A percentile compares a stretch with the other conserved stretches of the same genome.
phyloP scores from a whole-genome alignment of 1,140 invertebrate genomes.

The Trachymyrmex septentrionalis region DNA sequence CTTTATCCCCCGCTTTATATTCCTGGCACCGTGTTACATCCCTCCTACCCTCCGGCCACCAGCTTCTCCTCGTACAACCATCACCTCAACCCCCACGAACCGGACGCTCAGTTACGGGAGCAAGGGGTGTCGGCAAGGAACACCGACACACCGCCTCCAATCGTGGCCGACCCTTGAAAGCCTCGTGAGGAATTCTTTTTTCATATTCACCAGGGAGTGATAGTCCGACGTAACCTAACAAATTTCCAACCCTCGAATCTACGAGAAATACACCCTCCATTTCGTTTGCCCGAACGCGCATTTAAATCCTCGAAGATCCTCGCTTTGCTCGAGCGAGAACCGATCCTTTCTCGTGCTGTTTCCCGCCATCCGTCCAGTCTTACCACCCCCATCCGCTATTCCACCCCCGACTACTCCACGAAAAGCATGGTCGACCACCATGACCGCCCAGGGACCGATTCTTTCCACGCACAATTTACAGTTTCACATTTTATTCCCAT shows the following conservation, averaged over 20 bases:
- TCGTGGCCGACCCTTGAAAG: constrained; percentile 52
- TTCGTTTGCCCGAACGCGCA: constrained; percentile 80
- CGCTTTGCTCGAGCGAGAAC: constrained; percentile 27
- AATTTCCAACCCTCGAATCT: constrained; percentile 78
- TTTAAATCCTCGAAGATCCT: constrained; percentile 83
- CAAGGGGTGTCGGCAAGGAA: constrained; percentile 52
- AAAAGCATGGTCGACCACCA: constrained; percentile 68
- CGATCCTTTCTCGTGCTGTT: constrained; percentile 16
- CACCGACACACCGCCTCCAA: constrained; percentile 27
- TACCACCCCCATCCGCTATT: background rate
- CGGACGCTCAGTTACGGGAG: constrained; percentile 11
- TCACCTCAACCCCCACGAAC: constrained; percentile 42
- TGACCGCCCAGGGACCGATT: constrained; percentile 85
- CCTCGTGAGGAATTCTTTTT: constrained; percentile 81
- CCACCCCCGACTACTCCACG: constrained; percentile 70
- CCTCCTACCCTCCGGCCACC: constrained; percentile 49
- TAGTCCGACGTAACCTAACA: constrained; percentile 84
- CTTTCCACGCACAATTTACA: constrained; percentile 87
- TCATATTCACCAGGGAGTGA: constrained; percentile 85
- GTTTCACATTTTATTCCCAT: constrained; percentile 87
- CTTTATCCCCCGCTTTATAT: constrained; percentile 82
- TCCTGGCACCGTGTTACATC: constrained; percentile 77
- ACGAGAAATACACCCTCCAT: constrained; percentile 45
- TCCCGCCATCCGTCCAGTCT: constrained; percentile 7
- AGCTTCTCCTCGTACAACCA: constrained; percentile 54